These are phyloP conservation scores for Macropus fuliginosus DNA, from an alignment of 2,797 vertebrate genomes.

Conservation along the genomic window DNA sequence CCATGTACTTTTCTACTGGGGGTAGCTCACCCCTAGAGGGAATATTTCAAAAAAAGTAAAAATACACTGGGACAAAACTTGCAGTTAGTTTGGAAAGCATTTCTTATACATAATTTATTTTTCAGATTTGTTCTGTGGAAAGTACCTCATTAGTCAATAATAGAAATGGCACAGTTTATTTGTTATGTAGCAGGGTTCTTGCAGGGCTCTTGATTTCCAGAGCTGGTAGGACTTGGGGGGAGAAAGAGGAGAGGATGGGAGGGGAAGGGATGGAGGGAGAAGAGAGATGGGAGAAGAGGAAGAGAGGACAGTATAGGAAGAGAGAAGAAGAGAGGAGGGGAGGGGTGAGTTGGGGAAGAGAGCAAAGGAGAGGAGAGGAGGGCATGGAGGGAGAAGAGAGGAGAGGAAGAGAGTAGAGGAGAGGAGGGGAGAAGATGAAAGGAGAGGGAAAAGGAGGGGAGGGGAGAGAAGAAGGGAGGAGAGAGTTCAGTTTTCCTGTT, in stretches of 20 bases:
- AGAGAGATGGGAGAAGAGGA: no score
- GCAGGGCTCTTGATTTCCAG: background rate
- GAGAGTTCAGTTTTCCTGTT: background rate
- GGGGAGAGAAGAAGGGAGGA: background rate
- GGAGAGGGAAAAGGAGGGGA: background rate
- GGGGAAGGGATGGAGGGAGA: background rate
- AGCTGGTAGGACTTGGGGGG: background rate
- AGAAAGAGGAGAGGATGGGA: background rate
- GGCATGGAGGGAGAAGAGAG: background rate
- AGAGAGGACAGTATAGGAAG: background rate
- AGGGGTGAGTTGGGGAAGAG: background rate
- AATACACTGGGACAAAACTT: slow-evolving; percentile 60
- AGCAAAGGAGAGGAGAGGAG: background rate
- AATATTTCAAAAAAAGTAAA: slow-evolving; percentile 72
- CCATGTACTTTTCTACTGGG: slow-evolving; percentile 23
- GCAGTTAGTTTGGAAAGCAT: slow-evolving; percentile 65
- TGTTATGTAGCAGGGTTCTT: background rate
- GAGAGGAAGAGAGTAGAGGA: background rate
- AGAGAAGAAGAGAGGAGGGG: background rate
- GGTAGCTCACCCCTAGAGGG: slow-evolving; percentile 40
- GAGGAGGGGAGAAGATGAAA: background rate
- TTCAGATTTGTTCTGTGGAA: slow-evolving; percentile 67
- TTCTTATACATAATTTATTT: slow-evolving; percentile 68
- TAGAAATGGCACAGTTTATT: slow-evolving; percentile 45
- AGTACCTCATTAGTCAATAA: slow-evolving; percentile 57